Conservation (phyloP, 2,888 invertebrate species). For the Odontothrips loti region DNA sequence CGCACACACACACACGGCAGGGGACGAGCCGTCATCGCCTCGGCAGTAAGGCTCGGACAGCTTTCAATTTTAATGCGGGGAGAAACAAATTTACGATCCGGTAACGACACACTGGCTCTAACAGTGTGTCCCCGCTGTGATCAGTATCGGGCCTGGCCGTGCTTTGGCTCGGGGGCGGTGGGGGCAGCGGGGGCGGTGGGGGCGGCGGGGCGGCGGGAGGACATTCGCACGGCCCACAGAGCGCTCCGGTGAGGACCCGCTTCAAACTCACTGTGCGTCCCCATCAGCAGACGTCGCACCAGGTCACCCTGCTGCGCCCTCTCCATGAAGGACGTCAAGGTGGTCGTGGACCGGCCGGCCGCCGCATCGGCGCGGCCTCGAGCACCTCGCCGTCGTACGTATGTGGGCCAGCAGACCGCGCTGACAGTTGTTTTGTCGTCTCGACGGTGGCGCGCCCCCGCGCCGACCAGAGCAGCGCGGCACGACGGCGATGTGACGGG, state of each 20-base stretch:
- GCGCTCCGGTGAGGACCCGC: too few relatives aligned
- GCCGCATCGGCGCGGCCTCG: too few relatives aligned
- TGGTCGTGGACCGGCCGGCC: background rate
- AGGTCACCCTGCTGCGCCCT: background rate
- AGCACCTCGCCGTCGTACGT: too few relatives aligned
- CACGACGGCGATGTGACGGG: background rate
- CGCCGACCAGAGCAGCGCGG: background rate
- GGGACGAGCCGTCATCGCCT: background rate
- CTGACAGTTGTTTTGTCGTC: too few relatives aligned
- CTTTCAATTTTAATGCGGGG: slow-evolving; percentile 26
- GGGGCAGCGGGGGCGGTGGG: too few relatives aligned
- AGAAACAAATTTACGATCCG: slow-evolving; percentile 6
- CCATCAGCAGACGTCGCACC: background rate
- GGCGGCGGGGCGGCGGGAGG: too few relatives aligned
- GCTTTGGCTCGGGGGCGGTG: too few relatives aligned
- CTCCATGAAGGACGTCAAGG: background rate
- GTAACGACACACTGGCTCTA: background rate
- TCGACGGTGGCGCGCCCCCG: background rate
- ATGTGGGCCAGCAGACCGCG: too few relatives aligned
- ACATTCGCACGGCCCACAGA: background rate
- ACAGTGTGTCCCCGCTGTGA: too few relatives aligned
- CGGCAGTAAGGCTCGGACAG: slow-evolving; percentile 4
- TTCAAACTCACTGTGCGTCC: too few relatives aligned
- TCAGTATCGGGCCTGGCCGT: too few relatives aligned
- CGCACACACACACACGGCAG: background rate